Base-by-base conservation (phyloP, 2,113 vertebrate species). In the Anoura caudifer region DNA sequence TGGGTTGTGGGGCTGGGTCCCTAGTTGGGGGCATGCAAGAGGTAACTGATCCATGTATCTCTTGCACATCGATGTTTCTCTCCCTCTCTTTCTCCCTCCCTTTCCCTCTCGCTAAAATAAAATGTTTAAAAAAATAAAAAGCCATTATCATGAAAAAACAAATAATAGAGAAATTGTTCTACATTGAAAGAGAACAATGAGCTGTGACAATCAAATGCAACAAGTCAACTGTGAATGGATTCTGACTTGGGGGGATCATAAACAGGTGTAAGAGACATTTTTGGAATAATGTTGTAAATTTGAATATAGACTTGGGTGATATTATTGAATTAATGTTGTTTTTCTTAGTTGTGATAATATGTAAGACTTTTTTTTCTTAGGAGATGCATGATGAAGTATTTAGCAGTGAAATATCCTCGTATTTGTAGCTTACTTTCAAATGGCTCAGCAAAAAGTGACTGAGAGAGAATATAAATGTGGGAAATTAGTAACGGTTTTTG, bases 381-480 rank as follows among this genome's bases (percentile, higher is more conserved):
- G 52, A 82, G 52, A 47, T 83, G 2, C 36, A 88, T 85, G 72
- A 56, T 76, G 38, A 87, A 94, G 9, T 83, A 84, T 83, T 87
- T 90, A 92, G 65, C 45, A 94, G 15, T 83, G 26, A 88, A 75
- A 26, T 76, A 4, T 86, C 38, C 22, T 76, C 24, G 33, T 94
- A 87, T 95, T 95, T 95, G 28, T 91, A 73, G 59, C 67, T 96
- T 87, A 38, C 52, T 93, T 97, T 87, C 59, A 86, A 61, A 56
- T 73, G 43, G 36, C 31, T 92, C 33, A 90, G 38, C 43, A 92
- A 84, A 96, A 90, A 26, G 8, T 65, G 2, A n/a, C 17, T 3
- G 19, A 65, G 45, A 69, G 45, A 61, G 9, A 79, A 38, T 38
- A 80, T 38, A 86, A 11, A 67, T n/a, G 12, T 87, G 50, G 22